These are phyloP conservation scores for Matsumyia berberina DNA, from an alignment of 2,888 invertebrate genomes.

Conservation along the genomic window DNA sequence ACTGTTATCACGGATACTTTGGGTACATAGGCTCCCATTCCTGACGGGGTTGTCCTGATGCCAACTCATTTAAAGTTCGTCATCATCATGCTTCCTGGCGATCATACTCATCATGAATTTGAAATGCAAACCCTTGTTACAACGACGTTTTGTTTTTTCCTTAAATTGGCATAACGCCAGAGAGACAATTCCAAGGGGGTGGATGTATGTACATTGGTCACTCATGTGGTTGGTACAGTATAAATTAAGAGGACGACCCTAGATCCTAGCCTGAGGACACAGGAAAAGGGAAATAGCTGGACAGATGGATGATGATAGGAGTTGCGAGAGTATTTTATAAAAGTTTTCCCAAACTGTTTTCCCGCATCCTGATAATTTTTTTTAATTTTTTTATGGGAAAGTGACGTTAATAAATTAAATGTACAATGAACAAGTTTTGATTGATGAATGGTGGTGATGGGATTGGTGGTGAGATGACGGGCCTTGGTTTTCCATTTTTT, in stretches of 20 bases:
- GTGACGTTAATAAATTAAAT: conserved; percentile 41
- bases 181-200: too few relatives aligned
- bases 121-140: conserved; percentile 1
- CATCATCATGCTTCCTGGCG: background rate
- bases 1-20: too few relatives aligned
- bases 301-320: background rate
- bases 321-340: background rate
- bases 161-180: too few relatives aligned
- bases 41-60: too few relatives aligned
- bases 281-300: background rate
- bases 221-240: conserved; percentile 14
- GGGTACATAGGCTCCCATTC: too few relatives aligned
- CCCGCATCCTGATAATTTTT: too few relatives aligned
- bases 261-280: background rate
- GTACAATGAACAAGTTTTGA: conserved; percentile 4
- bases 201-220: background rate
- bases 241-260: conserved; percentile 1
- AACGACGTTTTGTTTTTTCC: background rate
- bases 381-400: conserved; percentile 6
- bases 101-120: conserved; percentile 3
- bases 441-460: conserved; percentile 11
- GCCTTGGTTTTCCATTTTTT: too few relatives aligned
- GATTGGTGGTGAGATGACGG: conserved; percentile 14
- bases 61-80: conserved; percentile 11
- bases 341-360: background rate